A percentile compares a stretch with the other conserved stretches of the same genome.
phyloP scores from a whole-genome alignment of 2,888 invertebrate species.

The Diaprepes abbreviatus region DNA sequence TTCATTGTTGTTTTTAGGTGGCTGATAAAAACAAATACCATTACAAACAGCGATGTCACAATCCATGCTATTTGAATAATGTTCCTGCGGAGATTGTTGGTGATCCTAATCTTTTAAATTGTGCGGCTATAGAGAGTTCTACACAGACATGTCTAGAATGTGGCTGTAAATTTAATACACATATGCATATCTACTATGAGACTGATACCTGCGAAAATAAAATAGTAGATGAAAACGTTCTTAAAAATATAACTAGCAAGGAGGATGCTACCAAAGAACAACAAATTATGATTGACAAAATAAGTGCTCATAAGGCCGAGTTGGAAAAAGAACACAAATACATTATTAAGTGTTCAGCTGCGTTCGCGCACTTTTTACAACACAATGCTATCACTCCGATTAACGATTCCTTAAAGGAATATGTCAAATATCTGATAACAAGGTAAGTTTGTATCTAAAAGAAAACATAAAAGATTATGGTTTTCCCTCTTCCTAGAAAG shows the following conservation, averaged over 20 bases:
- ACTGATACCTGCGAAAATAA: slow-evolving; percentile 56
- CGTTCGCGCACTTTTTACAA: slow-evolving; percentile 62
- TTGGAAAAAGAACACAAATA: slow-evolving; percentile 56
- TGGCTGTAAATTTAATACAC: slow-evolving; percentile 58
- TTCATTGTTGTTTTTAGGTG: too few species aligned
- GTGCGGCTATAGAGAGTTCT: slow-evolving; percentile 57
- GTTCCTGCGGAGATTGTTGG: slow-evolving; percentile 61
- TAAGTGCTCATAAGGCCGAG: slow-evolving; percentile 52
- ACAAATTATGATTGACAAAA: slow-evolving; percentile 52
- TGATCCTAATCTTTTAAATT: slow-evolving; percentile 57
- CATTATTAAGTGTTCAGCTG: slow-evolving; percentile 58
- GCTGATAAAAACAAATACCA: slow-evolving; percentile 57
- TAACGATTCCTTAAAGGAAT: slow-evolving; percentile 60
- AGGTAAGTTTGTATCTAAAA: slow-evolving; percentile 57
- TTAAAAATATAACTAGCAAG: slow-evolving; percentile 54
- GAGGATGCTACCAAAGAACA: slow-evolving; percentile 53
- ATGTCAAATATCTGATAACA: slow-evolving; percentile 60
- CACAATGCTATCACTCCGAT: slow-evolving; percentile 60
- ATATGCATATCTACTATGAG: slow-evolving; percentile 63
- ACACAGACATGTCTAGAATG: slow-evolving; percentile 56
- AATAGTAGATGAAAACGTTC: slow-evolving; percentile 56
- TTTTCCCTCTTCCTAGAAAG: too few species aligned
- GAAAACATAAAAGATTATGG: too few species aligned
- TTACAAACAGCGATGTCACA: slow-evolving; percentile 61
- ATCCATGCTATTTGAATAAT: slow-evolving; percentile 61